These are phyloP conservation scores for Ochotona princeps DNA, from an alignment of 2,113 vertebrate species.

Conservation along the genomic window DNA sequence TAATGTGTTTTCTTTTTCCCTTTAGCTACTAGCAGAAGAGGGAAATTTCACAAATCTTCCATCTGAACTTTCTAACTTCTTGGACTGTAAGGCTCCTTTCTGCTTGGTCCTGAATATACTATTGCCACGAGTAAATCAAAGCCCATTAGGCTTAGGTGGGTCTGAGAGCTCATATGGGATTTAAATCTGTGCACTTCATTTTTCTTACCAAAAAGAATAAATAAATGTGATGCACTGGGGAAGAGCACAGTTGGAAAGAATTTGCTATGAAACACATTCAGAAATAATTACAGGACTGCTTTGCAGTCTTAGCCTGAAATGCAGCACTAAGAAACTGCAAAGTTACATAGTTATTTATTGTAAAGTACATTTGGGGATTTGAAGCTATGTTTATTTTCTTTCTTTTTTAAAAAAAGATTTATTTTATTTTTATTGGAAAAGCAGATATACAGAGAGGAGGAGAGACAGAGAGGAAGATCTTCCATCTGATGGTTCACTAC, in stretches of 20 bases:
- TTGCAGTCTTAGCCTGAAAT: not conserved
- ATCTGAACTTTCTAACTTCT: not conserved
- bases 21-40: not conserved
- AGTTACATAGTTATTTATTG: not conserved
- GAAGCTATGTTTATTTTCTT: no score
- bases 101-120: not conserved
- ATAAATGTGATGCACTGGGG: not conserved
- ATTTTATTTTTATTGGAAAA: no score
- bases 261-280: no score
- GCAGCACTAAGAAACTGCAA: not conserved
- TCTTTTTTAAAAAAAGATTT: no score
- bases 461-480: no score
- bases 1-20: no score
- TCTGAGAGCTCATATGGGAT: not conserved
- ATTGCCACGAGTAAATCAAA: not conserved
- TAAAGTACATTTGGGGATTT: not conserved
- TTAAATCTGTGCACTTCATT: not conserved
- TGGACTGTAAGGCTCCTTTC: not conserved
- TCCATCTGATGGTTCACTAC: no score
- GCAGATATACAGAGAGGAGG: no score
- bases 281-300: not conserved
- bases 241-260: not conserved
- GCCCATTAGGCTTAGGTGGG: not conserved
- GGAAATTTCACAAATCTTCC: not conserved
- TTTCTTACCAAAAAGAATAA: not conserved